These are phyloP conservation scores for Eudasyphora cyanicolor DNA, from an alignment of 2,888 invertebrate species.

Conservation along the genomic window DNA sequence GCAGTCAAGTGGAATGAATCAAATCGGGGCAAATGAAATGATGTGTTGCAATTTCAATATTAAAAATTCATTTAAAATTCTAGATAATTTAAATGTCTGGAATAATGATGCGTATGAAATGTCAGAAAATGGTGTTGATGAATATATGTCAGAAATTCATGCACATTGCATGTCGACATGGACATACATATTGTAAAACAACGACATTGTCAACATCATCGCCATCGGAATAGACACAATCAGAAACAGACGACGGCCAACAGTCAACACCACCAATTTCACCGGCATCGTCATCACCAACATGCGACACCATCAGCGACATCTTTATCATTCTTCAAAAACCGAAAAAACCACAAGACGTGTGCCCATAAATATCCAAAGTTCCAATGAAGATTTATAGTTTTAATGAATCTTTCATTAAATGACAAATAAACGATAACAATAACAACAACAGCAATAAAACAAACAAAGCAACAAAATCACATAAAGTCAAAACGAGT, in stretches of 20 bases:
- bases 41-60: not conserved
- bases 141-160: not conserved
- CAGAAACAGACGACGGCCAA: not conserved
- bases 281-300: not conserved
- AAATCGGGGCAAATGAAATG: too few relatives aligned
- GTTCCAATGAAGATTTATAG: slow-evolving; percentile 31
- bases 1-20: too few relatives aligned
- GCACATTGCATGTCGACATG: not conserved
- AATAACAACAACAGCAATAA: not conserved
- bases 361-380: slow-evolving; percentile 29
- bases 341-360: slow-evolving; percentile 34
- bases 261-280: not conserved
- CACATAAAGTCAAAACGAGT: not conserved
- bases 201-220: not conserved
- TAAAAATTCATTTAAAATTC: not conserved
- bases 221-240: not conserved
- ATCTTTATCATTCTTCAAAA: not conserved
- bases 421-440: not conserved
- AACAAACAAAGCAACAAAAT: not conserved
- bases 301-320: not conserved
- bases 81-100: not conserved
- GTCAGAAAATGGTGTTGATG: not conserved
- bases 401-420: slow-evolving; percentile 12
- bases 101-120: not conserved
- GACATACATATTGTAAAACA: too few relatives aligned